Percentiles rank a stretch among this genome's conserved stretches.
phyloP scores from a whole-genome alignment of 64 coral and sea anemone species.

The Stichodactyla helianthus region DNA sequence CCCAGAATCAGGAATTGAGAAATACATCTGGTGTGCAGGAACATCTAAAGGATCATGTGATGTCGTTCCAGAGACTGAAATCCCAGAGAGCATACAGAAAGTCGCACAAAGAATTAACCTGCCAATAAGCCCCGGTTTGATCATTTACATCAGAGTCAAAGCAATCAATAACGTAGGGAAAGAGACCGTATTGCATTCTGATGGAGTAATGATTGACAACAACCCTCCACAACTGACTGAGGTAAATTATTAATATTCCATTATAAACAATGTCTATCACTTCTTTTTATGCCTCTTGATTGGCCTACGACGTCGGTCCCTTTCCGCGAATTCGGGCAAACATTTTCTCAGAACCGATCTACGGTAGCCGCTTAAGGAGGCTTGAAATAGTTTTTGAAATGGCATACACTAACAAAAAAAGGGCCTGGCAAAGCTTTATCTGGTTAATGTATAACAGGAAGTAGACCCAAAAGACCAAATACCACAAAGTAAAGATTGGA shows the following conservation, averaged over 20 bases:
- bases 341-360: no score
- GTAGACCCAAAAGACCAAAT: no score
- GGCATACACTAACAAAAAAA: no score
- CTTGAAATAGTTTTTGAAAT: no score
- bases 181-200: conserved; percentile 54
- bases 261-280: not conserved
- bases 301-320: no score
- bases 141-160: conserved; percentile 60
- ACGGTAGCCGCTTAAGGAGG: no score
- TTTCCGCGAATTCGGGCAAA: no score
- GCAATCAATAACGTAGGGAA: conserved; percentile 59
- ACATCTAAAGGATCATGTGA: conserved; percentile 67
- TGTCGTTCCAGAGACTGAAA: conserved; percentile 47
- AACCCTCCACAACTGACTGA: conserved; percentile 56
- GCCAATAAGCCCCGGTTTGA: conserved; percentile 59
- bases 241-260: conserved; percentile 18
- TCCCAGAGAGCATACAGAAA: conserved; percentile 26
- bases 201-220: conserved; percentile 67
- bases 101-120: conserved; percentile 56
- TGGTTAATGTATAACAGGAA: no score
- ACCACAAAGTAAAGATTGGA: no score
- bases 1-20: conserved; percentile 64
- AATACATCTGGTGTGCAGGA: conserved; percentile 82
- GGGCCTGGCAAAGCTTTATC: no score
- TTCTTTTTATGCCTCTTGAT: not conserved